Percentiles rank a stretch among this genome's conserved stretches.
Evolutionary conservation across 2,113 vertebrate genomes (phyloP).

Genomic region (Suncus etruscus): DNA sequence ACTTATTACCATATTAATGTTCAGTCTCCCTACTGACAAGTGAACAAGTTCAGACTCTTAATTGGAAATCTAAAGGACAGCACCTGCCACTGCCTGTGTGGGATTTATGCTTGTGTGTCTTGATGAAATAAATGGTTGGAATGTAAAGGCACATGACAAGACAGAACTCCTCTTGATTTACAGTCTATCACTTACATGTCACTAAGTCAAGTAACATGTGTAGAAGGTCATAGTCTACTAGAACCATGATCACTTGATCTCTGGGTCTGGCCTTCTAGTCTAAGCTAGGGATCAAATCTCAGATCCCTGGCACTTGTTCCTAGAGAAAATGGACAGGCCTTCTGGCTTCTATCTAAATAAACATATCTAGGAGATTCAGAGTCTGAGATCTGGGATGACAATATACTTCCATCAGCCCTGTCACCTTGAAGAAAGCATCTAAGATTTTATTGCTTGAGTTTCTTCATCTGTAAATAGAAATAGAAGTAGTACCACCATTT

Average conservation of each 20-base stretch:
- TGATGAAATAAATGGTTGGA: constrained; percentile 90
- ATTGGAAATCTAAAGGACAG: constrained; percentile 87
- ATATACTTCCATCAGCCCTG: not conserved
- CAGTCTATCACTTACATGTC: constrained; percentile 91
- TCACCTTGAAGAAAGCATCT: not conserved
- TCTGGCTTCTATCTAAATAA: too few species aligned
- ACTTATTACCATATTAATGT: constrained; percentile 83
- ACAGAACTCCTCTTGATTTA: constrained; percentile 90
- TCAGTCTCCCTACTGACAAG: constrained; percentile 75
- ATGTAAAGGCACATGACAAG: constrained; percentile 87
- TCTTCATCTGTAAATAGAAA: not conserved
- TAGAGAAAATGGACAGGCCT: not conserved
- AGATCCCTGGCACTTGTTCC: not conserved
- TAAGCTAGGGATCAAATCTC: not conserved
- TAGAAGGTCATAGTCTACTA: constrained; percentile 92
- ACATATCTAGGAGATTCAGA: not conserved
- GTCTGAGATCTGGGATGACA: not conserved
- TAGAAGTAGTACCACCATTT: not conserved
- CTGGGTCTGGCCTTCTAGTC: constrained; percentile 75
- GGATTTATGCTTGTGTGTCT: constrained; percentile 91
- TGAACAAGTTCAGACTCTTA: constrained; percentile 84
- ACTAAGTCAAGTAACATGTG: constrained; percentile 90
- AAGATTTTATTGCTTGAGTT: not conserved
- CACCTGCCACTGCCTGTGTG: constrained; percentile 81
- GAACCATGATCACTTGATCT: constrained; percentile 88